A percentile compares a stretch with the other conserved stretches of the same genome.
Evolutionary conservation across 2,888 invertebrate genomes (phyloP).

Genomic region (Pimpla rufipes): DNA sequence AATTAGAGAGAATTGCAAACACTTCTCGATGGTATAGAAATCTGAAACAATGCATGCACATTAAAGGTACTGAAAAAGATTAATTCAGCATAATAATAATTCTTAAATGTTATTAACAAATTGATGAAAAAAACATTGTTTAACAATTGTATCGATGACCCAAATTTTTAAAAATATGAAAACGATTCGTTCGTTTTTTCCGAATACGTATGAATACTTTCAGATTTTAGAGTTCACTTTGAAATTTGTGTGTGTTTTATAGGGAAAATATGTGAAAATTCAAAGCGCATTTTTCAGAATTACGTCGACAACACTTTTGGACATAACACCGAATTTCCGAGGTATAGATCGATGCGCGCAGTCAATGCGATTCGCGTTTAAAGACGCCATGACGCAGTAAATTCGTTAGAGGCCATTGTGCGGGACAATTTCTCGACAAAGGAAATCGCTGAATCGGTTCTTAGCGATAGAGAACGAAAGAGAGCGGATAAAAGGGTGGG

Average conservation of each 20-base stretch:
- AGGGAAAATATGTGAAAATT: too few species aligned
- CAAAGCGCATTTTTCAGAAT: slow-evolving; percentile 12
- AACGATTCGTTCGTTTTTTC: too few species aligned
- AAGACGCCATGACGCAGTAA: slow-evolving; percentile 73
- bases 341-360: slow-evolving; percentile 12
- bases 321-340: neutral
- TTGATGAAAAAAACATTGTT: neutral
- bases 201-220: too few species aligned
- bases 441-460: slow-evolving; percentile 78
- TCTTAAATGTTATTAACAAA: too few species aligned
- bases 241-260: too few species aligned
- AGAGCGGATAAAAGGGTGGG: slow-evolving; percentile 7
- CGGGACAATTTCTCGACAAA: slow-evolving; percentile 75
- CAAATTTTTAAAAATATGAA: too few species aligned
- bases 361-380: slow-evolving; percentile 40
- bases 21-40: too few species aligned
- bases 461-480: slow-evolving; percentile 28
- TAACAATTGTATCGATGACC: neutral
- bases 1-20: too few species aligned
- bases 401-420: slow-evolving; percentile 74
- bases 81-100: too few species aligned
- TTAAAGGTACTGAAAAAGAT: too few species aligned
- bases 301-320: slow-evolving; percentile 8
- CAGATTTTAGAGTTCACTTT: too few species aligned
- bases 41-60: too few species aligned